Conservation (phyloP, 64 coral and sea anemone species). For the Actinia equina region DNA sequence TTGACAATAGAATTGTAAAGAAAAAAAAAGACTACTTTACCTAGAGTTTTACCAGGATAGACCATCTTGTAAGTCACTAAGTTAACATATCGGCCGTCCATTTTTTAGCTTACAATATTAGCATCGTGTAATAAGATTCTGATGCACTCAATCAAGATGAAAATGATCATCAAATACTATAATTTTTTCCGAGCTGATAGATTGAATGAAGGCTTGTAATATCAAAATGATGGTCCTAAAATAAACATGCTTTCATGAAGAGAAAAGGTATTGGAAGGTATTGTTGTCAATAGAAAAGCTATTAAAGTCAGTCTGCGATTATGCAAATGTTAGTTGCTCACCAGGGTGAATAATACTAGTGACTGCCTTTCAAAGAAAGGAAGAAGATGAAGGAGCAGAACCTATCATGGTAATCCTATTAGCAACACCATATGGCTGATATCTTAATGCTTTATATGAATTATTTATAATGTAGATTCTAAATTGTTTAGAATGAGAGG, state of each 20-base stretch:
- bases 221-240: neutral
- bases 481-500: neutral
- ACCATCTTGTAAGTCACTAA: slow-evolving; percentile 16
- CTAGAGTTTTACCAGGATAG: slow-evolving; percentile 14
- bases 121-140: neutral
- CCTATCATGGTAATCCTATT: neutral
- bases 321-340: neutral
- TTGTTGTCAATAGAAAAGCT: neutral
- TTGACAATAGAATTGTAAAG: neutral
- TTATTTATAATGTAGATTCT: neutral
- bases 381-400: neutral
- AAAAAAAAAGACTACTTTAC: neutral
- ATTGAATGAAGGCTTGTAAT: neutral
- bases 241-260: neutral
- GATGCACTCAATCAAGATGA: neutral
- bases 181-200: neutral
- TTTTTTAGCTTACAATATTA: neutral
- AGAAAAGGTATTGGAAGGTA: too few relatives aligned
- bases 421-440: neutral
- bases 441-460: neutral
- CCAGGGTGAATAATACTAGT: neutral
- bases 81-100: slow-evolving; percentile 12
- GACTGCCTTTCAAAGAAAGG: neutral
- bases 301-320: neutral
- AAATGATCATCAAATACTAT: neutral